Conservation (phyloP, 30 jellyfish, hydroid and myxozoan genomes). For the Morbakka virulenta region DNA sequence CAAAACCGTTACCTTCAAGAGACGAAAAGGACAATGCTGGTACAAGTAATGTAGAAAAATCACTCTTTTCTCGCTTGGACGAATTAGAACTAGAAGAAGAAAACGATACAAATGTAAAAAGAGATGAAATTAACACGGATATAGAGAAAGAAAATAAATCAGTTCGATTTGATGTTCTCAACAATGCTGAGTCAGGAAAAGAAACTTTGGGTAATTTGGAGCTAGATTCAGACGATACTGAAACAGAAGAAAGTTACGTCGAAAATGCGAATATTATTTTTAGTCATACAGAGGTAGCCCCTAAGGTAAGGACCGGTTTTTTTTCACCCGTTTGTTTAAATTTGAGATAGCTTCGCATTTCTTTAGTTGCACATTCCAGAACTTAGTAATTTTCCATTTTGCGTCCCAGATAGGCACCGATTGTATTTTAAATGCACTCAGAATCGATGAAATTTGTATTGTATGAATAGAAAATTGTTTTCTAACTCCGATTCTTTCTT, state of each 20-base stretch:
- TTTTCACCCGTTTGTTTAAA: no score
- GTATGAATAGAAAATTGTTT: no score
- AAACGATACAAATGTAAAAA: not conserved
- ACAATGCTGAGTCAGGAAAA: not conserved
- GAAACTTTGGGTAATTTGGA: not conserved
- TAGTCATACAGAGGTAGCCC: not conserved
- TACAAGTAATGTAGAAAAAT: constrained; percentile 23
- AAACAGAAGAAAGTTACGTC: not conserved
- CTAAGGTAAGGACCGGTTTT: not conserved
- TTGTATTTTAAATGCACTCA: no score
- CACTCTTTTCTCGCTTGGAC: constrained; percentile 63
- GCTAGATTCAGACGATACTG: not conserved
- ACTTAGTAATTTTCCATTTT: no score
- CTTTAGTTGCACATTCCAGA: no score
- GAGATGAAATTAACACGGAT: not conserved
- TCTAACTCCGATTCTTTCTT: no score
- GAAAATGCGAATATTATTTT: not conserved
- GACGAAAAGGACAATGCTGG: constrained; percentile 1
- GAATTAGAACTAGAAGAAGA: constrained; percentile 75
- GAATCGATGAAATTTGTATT: no score
- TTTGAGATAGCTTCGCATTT: no score
- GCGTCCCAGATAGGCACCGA: no score
- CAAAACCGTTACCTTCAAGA: not conserved
- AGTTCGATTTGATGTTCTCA: constrained; percentile 5
- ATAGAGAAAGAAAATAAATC: not conserved